These are phyloP conservation scores for Graptemys geographica DNA, from an alignment of 2,797 vertebrate species.

Conservation along the genomic window DNA sequence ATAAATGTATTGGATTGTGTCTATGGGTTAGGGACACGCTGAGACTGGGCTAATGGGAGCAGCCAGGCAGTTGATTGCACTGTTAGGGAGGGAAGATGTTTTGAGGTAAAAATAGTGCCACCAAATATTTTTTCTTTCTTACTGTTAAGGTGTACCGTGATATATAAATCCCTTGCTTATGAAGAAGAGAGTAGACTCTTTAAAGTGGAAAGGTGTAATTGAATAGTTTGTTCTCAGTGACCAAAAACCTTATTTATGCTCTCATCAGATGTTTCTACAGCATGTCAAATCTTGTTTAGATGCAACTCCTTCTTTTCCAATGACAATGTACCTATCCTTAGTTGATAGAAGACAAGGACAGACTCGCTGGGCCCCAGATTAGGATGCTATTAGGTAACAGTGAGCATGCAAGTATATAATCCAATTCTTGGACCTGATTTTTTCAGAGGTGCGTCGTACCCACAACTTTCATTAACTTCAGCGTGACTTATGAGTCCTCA, in stretches of 20 bases:
- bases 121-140: neutral
- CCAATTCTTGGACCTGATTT: neutral
- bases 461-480: neutral
- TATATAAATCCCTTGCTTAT: neutral
- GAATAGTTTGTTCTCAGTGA: neutral
- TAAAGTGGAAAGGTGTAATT: neutral
- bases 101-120: neutral
- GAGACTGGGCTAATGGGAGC: neutral
- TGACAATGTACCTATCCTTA: neutral
- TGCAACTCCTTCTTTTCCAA: neutral
- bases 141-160: neutral
- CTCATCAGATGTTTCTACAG: neutral
- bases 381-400: neutral
- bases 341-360: neutral
- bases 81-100: neutral
- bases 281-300: neutral
- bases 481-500: no score
- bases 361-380: neutral
- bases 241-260: neutral
- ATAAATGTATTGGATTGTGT: neutral
- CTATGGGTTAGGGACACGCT: neutral
- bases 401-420: neutral
- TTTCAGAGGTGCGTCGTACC: neutral
- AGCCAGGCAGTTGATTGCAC: neutral
- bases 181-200: neutral